Evolutionary conservation across 2,797 vertebrate species (phyloP).

Genomic region (Microctenopoma steveboyesi): DNA sequence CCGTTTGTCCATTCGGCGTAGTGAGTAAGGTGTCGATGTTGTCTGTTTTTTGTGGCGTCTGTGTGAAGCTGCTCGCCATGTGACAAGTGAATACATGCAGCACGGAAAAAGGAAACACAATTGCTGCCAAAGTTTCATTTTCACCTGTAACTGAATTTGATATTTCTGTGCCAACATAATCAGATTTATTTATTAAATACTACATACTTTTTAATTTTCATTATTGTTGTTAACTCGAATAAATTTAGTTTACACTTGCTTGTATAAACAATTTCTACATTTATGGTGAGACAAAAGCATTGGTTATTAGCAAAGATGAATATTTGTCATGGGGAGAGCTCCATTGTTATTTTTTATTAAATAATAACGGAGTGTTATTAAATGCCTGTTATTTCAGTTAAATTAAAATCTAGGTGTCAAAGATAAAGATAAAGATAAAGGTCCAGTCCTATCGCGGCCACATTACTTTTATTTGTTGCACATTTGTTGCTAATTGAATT

Average conservation of each 20-base stretch:
- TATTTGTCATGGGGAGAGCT: background rate
- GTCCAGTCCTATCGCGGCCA: no score
- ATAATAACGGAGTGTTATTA: background rate
- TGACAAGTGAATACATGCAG: constrained; percentile 7
- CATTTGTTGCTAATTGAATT: no score
- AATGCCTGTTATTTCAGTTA: background rate
- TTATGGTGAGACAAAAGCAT: background rate
- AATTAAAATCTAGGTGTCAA: no score
- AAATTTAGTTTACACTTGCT: background rate
- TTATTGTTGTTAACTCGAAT: background rate
- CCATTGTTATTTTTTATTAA: no score
- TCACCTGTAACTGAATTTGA: background rate
- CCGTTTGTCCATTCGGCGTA: constrained; percentile 47
- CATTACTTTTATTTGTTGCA: no score
- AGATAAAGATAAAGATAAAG: no score
- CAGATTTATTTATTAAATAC: constrained; percentile 1
- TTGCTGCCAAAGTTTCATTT: constrained; percentile 3
- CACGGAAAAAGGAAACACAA: constrained; percentile 7
- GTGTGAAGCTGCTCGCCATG: constrained; percentile 21
- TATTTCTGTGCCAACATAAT: background rate
- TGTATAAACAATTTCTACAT: background rate
- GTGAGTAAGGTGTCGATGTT: constrained; percentile 31
- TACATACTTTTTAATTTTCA: background rate
- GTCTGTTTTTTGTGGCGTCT: constrained; percentile 34
- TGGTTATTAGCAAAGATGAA: background rate